These are phyloP conservation scores for Drosophila tani DNA, from an alignment of 1,140 invertebrate species.

Conservation along the genomic window DNA sequence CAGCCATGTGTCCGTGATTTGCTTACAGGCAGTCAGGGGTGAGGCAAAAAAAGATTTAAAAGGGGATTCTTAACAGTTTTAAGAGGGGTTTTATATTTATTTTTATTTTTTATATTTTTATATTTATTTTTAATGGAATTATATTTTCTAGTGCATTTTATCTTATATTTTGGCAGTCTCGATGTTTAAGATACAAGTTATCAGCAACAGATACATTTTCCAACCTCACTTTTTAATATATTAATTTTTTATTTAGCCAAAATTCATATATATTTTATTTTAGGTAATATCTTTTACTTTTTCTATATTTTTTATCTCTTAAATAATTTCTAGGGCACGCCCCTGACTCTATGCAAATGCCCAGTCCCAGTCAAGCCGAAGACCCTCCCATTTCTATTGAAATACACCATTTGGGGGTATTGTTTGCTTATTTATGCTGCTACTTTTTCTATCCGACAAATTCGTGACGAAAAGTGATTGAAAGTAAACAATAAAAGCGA, in stretches of 20 bases:
- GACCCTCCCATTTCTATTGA: slow-evolving; percentile 31
- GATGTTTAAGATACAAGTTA: too few species aligned
- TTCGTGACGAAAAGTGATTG: slow-evolving; percentile 85
- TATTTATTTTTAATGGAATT: neutral
- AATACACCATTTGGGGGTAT: slow-evolving; percentile 18
- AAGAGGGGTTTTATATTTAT: neutral
- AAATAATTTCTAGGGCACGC: neutral
- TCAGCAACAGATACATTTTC: too few species aligned
- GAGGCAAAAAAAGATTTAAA: neutral
- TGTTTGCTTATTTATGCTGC: slow-evolving; percentile 63
- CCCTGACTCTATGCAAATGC: slow-evolving; percentile 62
- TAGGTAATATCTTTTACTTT: too few species aligned
- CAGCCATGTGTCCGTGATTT: slow-evolving; percentile 66
- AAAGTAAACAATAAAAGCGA: slow-evolving; percentile 84
- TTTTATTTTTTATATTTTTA: too few species aligned
- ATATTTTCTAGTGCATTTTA: too few species aligned
- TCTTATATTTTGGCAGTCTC: too few species aligned
- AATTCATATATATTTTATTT: neutral
- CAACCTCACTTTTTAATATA: too few species aligned
- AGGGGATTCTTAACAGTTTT: neutral
- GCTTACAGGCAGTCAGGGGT: neutral
- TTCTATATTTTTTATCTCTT: too few species aligned
- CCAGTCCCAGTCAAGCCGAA: slow-evolving; percentile 4
- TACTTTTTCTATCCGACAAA: slow-evolving; percentile 53
- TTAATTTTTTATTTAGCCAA: too few species aligned